Evolutionary conservation across 2,888 invertebrate genomes (phyloP).

Genomic region (Lamproptera curius): DNA sequence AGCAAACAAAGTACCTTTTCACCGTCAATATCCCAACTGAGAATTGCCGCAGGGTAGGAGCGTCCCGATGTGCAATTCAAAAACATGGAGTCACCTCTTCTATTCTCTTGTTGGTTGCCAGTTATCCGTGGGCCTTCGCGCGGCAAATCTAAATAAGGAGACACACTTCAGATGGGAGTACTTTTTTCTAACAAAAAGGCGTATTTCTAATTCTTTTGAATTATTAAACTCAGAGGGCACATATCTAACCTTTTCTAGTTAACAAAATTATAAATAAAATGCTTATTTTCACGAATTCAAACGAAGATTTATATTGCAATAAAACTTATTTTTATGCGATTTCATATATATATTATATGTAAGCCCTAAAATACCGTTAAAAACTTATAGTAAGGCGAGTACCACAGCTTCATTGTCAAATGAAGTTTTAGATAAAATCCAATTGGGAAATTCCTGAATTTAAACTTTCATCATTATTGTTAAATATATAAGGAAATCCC

Average conservation of each 20-base stretch:
- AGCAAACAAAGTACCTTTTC: conserved; percentile 76
- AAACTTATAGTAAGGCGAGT: no score
- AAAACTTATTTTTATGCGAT: no score
- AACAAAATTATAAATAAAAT: neutral
- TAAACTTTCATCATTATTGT: no score
- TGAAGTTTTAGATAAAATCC: no score
- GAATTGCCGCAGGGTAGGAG: conserved; percentile 85
- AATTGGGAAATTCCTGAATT: no score
- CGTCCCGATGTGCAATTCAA: conserved; percentile 88
- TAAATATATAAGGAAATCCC: no score
- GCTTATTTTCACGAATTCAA: no score
- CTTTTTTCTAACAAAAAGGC: neutral
- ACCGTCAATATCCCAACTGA: conserved; percentile 89
- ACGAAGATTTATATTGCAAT: no score
- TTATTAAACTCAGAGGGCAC: neutral
- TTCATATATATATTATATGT: no score
- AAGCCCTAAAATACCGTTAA: no score
- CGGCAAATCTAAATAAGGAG: conserved; percentile 76
- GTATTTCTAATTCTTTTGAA: neutral
- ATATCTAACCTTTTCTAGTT: neutral
- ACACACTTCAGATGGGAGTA: neutral
- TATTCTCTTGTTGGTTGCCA: conserved; percentile 84
- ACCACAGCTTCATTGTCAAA: no score
- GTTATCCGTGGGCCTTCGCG: conserved; percentile 86
- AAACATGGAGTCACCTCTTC: conserved; percentile 85